Evolutionary conservation across 2,888 invertebrate genomes (phyloP), one percentile per base, ranked within the genome.

Genomic region (Eledona agricola): DNA sequence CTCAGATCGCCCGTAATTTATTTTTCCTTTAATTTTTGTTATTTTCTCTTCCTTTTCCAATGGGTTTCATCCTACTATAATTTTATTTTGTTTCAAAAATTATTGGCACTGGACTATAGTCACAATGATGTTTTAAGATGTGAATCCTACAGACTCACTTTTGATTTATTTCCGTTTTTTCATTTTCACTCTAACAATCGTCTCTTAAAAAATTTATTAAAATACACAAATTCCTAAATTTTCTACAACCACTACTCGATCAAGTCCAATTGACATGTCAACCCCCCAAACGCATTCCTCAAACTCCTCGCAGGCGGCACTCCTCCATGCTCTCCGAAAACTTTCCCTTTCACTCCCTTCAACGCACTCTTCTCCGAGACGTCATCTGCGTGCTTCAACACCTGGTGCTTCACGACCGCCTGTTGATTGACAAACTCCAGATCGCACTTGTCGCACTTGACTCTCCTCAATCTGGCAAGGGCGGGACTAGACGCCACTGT

Each of bases 301-400:
- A 72, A 55, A 10, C 59, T 55, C 7, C 58, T 51, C 35, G 63
- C 62, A 3, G 65, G 58, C 1, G 67, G 70, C 31, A 73, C 63
- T 19, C 72, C 72, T 3, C 66, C 62, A 40, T 72, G 70, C 2
- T 53, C 1, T 58, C 58, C 42, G 62, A 65, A 32, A 62, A 59
- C 17, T n/a, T 4, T 20, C 10, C 7, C 9, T 17, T 17, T 60
- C 31, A 9, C 42, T 51, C 40, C 55, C 16, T 45, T 37, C 28
- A 63, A 22, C n/a, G 66, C 35, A 29, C 40, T 64, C 51, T 70
- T 71, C 49, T 71, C 70, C 1, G 74, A 72, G 3, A 71, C 72
- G 20, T 58, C 55, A 9, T 72, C 46, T 3, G 68, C 69, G 47
- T 73, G 73, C 20, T 64, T 60, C 29, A 53, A 15, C 22, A 68